Base-by-base conservation (phyloP, 2,113 vertebrate species). In the Psettodes erumei region DNA sequence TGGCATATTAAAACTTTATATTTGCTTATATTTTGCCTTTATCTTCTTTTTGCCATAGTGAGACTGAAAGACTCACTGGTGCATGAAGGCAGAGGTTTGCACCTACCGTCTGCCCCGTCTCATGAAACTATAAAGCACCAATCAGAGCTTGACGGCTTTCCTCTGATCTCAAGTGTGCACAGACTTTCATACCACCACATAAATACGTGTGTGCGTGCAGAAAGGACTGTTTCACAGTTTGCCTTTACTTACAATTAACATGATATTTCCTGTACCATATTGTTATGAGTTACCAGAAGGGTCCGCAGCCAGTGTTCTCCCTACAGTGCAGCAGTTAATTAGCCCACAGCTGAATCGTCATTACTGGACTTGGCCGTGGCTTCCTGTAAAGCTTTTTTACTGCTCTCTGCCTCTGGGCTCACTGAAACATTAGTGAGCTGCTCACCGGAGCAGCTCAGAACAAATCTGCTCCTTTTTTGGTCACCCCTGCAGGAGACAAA, bases 301-400 rank as follows among this genome's bases (percentile, higher is more conserved):
- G 27, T 32, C 55, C 33, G 70, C 66, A 77, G 66, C 58, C 27
- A 27, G 16, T 59, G 9, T 27, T 25, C 65, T 35, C 28, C 54
- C 53, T 28, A 60, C n/a, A 37, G 45, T 25, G 11, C 1, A 61
- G 47, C 8, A 56, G 51, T 80, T 85, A 66, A 82, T 86, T 23
- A 60, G n/a, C 13, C 56, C 2, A 68, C 63, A 79, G 78, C 59
- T 79, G 55, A 83, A 79, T 78, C 7, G 4, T 51, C 63, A 75
- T 71, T 63, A 77, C 71, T 79, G 47, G 65, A 81, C 69, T 51
- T 21, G 8, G 38, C 72, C 51, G 5, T 25, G 16, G 30, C 79
- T 90, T 89, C 84, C 62, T 69, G 67, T 78, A 72, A 81, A 77
- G 56, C 59, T 61, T 58, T 73, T 71, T 75, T 60, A 66, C 35